These are phyloP conservation scores for Amniataba percoides DNA, from an alignment of 2,797 vertebrate genomes.

Conservation along the genomic window DNA sequence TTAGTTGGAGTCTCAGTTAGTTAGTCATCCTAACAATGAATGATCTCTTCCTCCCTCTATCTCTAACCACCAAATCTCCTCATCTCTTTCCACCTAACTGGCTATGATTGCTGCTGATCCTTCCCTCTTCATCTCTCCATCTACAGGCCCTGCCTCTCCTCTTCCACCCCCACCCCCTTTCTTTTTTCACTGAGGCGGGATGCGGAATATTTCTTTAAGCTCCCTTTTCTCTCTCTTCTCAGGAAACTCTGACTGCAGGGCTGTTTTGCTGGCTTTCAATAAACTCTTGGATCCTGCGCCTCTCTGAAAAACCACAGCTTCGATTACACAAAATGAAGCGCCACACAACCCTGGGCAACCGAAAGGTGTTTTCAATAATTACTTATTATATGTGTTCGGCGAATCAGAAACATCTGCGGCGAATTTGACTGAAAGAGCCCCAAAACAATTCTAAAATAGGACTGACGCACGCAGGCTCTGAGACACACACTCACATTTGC, in stretches of 20 bases:
- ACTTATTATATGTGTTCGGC: slow-evolving; percentile 81
- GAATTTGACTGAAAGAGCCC: slow-evolving; percentile 79
- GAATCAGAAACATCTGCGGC: slow-evolving; percentile 82
- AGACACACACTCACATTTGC: slow-evolving; percentile 59
- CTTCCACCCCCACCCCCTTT: slow-evolving; percentile 15
- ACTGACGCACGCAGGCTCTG: slow-evolving; percentile 79
- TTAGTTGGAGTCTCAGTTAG: slow-evolving; percentile 11
- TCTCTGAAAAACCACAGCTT: slow-evolving; percentile 71
- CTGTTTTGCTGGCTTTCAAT: slow-evolving; percentile 76
- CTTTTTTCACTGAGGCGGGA: slow-evolving; percentile 48
- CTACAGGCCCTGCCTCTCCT: slow-evolving; percentile 35
- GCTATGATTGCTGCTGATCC: slow-evolving; percentile 49
- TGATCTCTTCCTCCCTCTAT: slow-evolving; percentile 27
- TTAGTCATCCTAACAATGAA: slow-evolving; percentile 30
- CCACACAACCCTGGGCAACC: slow-evolving; percentile 76
- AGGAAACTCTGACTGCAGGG: slow-evolving; percentile 75
- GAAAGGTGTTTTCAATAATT: slow-evolving; percentile 87
- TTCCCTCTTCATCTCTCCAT: slow-evolving; percentile 43
- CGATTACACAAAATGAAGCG: slow-evolving; percentile 79
- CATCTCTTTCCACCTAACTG: slow-evolving; percentile 64
- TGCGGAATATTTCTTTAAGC: slow-evolving; percentile 64
- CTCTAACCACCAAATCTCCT: slow-evolving; percentile 47
- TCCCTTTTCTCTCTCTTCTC: slow-evolving; percentile 61
- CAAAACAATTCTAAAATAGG: slow-evolving; percentile 85
- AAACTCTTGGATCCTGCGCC: slow-evolving; percentile 71